Conservation (phyloP, 2,888 invertebrate species). For the Rhabditoides inermis region DNA sequence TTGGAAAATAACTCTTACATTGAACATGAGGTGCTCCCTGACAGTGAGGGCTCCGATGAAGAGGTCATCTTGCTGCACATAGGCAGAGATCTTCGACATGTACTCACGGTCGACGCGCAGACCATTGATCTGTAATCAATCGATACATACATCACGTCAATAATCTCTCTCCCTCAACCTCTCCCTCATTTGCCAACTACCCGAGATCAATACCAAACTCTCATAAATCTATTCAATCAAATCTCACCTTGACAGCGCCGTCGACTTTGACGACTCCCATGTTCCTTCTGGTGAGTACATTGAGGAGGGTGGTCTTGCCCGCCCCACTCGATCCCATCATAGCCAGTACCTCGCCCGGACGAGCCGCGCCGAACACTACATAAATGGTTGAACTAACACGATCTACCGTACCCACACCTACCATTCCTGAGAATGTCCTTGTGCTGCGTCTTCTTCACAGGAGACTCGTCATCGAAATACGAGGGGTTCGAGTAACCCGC, state of each 20-base stretch:
- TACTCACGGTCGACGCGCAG: slow-evolving; percentile 20
- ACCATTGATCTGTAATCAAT: slow-evolving; percentile 28
- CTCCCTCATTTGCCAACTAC: neutral
- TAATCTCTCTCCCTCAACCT: neutral
- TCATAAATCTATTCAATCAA: neutral
- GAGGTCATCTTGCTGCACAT: slow-evolving; percentile 82
- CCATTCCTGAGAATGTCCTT: too few species aligned
- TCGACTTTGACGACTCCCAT: slow-evolving; percentile 13
- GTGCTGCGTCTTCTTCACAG: too few species aligned
- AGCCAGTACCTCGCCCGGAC: slow-evolving; percentile 42
- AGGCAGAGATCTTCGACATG: slow-evolving; percentile 65
- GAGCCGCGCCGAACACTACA: slow-evolving; percentile 40
- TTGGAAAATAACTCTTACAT: slow-evolving; percentile 58
- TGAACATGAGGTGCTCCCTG: slow-evolving; percentile 75
- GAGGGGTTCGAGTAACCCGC: too few species aligned
- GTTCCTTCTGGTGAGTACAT: slow-evolving; percentile 69
- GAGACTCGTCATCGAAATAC: too few species aligned
- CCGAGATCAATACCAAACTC: neutral
- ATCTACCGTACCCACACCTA: neutral
- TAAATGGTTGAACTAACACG: slow-evolving; percentile 1
- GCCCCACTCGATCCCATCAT: slow-evolving; percentile 30
- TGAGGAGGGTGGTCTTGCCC: slow-evolving; percentile 80
- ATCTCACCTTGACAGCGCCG: slow-evolving; percentile 23
- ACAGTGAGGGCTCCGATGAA: slow-evolving; percentile 78
- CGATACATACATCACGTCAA: neutral